Evolutionary conservation across 2,888 invertebrate genomes (phyloP).

Genomic region (Drosophila aldrichi): DNA sequence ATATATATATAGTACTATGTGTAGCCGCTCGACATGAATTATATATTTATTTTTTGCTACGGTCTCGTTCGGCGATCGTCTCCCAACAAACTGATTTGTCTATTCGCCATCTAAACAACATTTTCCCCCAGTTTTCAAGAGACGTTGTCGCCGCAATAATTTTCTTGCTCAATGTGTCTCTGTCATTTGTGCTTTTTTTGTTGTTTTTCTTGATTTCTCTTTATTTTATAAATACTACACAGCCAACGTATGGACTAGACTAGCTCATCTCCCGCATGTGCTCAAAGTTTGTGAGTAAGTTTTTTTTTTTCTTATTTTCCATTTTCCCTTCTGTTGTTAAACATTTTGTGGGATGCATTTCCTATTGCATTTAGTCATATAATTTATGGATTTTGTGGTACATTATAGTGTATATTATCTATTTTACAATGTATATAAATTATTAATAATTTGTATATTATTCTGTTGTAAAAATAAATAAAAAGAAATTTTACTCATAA

Average conservation of each 20-base stretch:
- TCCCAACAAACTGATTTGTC: constrained; percentile 80
- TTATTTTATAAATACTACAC: constrained; percentile 48
- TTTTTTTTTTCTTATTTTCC: not conserved
- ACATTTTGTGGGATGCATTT: constrained; percentile 40
- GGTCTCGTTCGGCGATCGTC: constrained; percentile 82
- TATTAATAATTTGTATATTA: too few species aligned
- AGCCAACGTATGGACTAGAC: constrained; percentile 5
- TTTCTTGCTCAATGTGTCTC: constrained; percentile 21
- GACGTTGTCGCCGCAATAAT: constrained; percentile 47
- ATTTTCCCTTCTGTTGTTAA: constrained; percentile 47
- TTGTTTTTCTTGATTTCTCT: constrained; percentile 36
- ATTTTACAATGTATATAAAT: too few species aligned
- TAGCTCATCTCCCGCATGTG: constrained; percentile 40
- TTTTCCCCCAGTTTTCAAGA: constrained; percentile 53
- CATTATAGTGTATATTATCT: too few species aligned
- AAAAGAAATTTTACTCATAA: too few species aligned
- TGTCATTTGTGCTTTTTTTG: not conserved
- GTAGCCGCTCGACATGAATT: constrained; percentile 67
- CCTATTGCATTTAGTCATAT: constrained; percentile 19
- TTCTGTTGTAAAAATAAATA: too few species aligned
- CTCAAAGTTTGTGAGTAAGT: constrained; percentile 19
- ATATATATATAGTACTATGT: constrained; percentile 36
- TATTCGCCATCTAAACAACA: constrained; percentile 62
- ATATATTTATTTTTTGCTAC: constrained; percentile 59
- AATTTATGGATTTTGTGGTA: constrained; percentile 30